Evolutionary conservation across 1,140 invertebrate genomes (phyloP), one percentile per base, ranked within the genome.

Genomic region (Ceratosolen solmsi): DNA sequence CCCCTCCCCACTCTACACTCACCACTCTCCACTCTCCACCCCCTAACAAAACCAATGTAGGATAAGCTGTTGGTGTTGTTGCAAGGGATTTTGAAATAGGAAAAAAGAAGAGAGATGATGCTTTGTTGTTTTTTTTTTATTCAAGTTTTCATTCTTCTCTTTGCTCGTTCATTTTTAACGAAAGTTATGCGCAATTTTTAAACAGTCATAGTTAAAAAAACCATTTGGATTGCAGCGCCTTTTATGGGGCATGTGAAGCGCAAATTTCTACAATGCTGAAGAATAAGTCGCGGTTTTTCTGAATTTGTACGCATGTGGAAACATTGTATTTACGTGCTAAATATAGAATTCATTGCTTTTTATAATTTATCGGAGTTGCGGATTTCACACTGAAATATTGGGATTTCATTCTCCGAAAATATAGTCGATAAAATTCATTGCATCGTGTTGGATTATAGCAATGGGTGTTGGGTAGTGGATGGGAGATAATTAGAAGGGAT

Each of bases 21-120:
- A 8, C 20, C 54, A 5, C 8, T 0, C 71, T 20, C n/a, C n/a
- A n/a, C n/a, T n/a, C n/a, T n/a, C n/a, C n/a, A n/a, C n/a, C n/a
- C n/a, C n/a, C n/a, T n/a, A n/a, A n/a, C n/a, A 41, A 58, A 76
- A 77, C 63, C 74, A 77, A 77, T 77, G 58, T 46, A 7, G 20
- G 33, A 77, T 25, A 38, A 13, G 58, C 74, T 60, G 58, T 74
- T 74, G 56, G 27, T 60, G 73, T 54, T 60, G 56, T 60, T 36
- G 56, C 54, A 60, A 60, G 33, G 56, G 74, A 63, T 41, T 76
- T 46, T 15, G 25, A n/a, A 58, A 30, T 33, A 11, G 2, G n/a
- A n/a, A n/a, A n/a, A n/a, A 60, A 13, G 15, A 20, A 1, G 27
- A 33, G 58, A 38, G 74, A 63, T 33, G 22, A 65, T 46, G n/a